Percentiles rank a stretch among this genome's conserved stretches.
Evolutionary conservation across 2,888 invertebrate species (phyloP).

Genomic region (Aromia moschata): DNA sequence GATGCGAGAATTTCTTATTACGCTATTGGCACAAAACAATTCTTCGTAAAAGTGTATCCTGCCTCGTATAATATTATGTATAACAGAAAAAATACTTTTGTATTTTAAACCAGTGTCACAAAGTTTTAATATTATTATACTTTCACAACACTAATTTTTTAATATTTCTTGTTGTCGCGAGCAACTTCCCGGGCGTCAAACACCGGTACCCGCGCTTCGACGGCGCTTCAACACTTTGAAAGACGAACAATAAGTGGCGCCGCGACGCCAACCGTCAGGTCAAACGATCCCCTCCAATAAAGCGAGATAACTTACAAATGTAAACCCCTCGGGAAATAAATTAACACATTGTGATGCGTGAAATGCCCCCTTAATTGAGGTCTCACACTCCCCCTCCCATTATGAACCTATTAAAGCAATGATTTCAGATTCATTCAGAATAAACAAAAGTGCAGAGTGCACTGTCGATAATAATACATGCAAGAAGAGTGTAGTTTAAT

Average conservation of each 20-base stretch:
- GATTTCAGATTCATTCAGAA: no score
- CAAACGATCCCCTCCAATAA: constrained; percentile 29
- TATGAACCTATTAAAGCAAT: no score
- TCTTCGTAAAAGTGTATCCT: no score
- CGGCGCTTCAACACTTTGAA: constrained; percentile 24
- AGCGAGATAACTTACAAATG: constrained; percentile 18
- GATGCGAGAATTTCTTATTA: no score
- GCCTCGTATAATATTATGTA: neutral
- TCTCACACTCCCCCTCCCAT: no score
- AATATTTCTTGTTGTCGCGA: neutral
- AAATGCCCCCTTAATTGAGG: neutral
- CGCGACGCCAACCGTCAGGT: constrained; percentile 38
- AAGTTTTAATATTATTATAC: neutral
- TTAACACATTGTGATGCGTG: constrained; percentile 8
- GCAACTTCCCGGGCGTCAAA: neutral
- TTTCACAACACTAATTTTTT: constrained; percentile 1
- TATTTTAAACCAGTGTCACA: neutral
- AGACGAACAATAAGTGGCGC: constrained; percentile 41
- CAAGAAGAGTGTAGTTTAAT: no score
- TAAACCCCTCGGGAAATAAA: constrained; percentile 18
- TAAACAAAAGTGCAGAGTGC: no score
- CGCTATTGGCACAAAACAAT: no score
- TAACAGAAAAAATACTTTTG: constrained; percentile 1
- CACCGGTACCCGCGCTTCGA: neutral
- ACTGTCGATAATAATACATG: no score